These are phyloP conservation scores for Turritopsis rubra DNA, from an alignment of 30 jellyfish, hydroid and myxozoan genomes.

Conservation along the genomic window DNA sequence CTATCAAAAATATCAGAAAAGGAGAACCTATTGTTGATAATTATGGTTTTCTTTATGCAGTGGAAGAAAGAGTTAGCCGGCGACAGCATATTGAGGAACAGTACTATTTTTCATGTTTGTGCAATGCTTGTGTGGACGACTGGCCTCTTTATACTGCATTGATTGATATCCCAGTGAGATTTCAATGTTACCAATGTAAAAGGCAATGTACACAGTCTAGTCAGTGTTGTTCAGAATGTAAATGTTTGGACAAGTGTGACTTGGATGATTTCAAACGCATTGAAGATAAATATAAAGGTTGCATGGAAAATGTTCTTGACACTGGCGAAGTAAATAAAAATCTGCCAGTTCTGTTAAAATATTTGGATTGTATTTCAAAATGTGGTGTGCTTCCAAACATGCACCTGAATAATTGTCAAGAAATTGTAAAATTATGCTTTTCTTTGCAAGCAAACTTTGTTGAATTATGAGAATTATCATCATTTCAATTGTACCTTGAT, in stretches of 20 bases:
- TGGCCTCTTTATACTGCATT: constrained; percentile 70
- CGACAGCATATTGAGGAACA: constrained; percentile 44
- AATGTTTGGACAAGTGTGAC: constrained; percentile 1
- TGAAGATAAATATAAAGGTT: constrained; percentile 24
- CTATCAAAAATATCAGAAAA: constrained; percentile 60
- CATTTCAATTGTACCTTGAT: too few relatives aligned
- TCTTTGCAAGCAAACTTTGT: constrained; percentile 59
- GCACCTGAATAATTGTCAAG: constrained; percentile 78
- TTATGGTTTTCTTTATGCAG: constrained; percentile 88
- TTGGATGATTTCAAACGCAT: constrained; percentile 16
- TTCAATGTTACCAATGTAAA: background rate
- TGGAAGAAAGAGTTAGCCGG: constrained; percentile 31
- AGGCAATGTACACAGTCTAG: background rate
- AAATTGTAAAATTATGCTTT: constrained; percentile 72
- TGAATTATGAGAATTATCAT: background rate
- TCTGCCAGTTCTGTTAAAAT: constrained; percentile 37
- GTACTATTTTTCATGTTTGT: constrained; percentile 60
- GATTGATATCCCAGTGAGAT: constrained; percentile 27
- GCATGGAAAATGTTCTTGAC: constrained; percentile 53
- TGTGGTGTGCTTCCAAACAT: constrained; percentile 56
- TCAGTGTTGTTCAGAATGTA: constrained; percentile 13
- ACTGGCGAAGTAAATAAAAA: constrained; percentile 34
- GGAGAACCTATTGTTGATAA: constrained; percentile 74
- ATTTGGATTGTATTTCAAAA: constrained; percentile 47
- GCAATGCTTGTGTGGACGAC: constrained; percentile 52